These are phyloP conservation scores for Rhincodon typus DNA, from an alignment of 2,797 vertebrate genomes.

Conservation along the genomic window DNA sequence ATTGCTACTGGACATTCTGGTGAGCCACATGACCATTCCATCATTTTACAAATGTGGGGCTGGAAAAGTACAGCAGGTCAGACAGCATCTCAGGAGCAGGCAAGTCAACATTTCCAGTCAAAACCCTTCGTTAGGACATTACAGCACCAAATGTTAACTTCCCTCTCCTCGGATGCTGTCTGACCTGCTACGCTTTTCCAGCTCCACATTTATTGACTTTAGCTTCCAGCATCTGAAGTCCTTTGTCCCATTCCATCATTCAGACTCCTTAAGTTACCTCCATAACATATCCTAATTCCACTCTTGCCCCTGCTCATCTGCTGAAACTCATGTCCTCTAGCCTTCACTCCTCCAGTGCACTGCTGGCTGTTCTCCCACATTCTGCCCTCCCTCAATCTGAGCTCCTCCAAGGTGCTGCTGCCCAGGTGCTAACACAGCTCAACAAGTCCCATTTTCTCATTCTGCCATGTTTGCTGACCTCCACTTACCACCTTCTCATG, in stretches of 20 bases:
- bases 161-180: no score
- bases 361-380: neutral
- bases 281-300: neutral
- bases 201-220: no score
- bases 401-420: neutral
- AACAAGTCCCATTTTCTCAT: neutral
- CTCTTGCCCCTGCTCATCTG: neutral
- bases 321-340: neutral
- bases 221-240: no score
- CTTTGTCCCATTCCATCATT: neutral
- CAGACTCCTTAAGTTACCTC: neutral
- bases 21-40: neutral
- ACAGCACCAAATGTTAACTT: no score
- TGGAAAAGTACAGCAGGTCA: no score
- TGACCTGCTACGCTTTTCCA: no score
- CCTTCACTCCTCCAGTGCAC: neutral
- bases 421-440: neutral
- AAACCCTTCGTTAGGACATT: no score
- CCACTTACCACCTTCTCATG: neutral
- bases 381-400: neutral
- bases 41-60: no score
- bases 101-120: no score
- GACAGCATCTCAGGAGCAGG: no score
- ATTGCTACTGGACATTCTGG: neutral
- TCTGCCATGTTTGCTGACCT: neutral